Evolutionary conservation across 2,888 invertebrate genomes (phyloP).

Genomic region (Caenorhabditis sp.): DNA sequence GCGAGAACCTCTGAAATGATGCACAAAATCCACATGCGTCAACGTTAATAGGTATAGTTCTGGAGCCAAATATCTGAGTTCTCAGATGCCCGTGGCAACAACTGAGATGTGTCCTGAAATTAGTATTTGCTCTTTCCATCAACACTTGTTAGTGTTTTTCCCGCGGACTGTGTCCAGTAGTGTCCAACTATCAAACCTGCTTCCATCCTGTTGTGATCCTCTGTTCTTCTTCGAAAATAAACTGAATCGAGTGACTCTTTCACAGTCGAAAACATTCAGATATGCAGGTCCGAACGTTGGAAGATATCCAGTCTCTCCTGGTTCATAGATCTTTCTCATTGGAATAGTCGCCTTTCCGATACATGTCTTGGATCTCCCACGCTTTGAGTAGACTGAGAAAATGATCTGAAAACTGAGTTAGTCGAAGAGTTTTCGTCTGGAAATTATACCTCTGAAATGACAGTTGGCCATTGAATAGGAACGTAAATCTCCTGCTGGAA

Average conservation of each 20-base stretch:
- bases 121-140: too few species aligned
- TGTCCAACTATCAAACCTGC: too few species aligned
- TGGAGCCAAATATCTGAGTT: too few species aligned
- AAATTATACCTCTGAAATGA: conserved; percentile 69
- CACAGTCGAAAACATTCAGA: conserved; percentile 78
- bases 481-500: conserved; percentile 75
- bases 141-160: too few species aligned
- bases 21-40: too few species aligned
- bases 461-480: conserved; percentile 80
- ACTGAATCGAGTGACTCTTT: conserved; percentile 64
- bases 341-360: conserved; percentile 67
- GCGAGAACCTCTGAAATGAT: too few species aligned
- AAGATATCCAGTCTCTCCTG: conserved; percentile 77
- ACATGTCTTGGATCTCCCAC: conserved; percentile 52
- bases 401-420: conserved; percentile 68
- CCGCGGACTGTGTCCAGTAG: too few species aligned
- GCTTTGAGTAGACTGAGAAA: conserved; percentile 70
- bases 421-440: neutral
- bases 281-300: conserved; percentile 78
- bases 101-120: too few species aligned
- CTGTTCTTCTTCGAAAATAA: conserved; percentile 52
- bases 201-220: conserved; percentile 62
- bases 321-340: conserved; percentile 73
- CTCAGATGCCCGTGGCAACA: too few species aligned
- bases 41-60: too few species aligned